phyloP scores from a whole-genome alignment of 1,140 invertebrate species.

The Neotoxoptera formosana region DNA sequence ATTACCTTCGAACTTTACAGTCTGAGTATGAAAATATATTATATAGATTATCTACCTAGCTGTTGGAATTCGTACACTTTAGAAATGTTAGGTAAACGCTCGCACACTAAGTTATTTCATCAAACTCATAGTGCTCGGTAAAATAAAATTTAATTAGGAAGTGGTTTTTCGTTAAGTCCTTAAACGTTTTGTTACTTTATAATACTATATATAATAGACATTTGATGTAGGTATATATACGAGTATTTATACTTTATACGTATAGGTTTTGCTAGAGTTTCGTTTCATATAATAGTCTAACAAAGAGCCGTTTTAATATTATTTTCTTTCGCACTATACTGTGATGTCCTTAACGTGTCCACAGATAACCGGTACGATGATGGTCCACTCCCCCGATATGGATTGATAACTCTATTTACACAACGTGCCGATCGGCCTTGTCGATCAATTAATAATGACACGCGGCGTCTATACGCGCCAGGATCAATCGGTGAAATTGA shows the following conservation, averaged over 20 bases:
- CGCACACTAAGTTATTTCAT: background rate
- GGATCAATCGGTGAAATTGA: conserved; percentile 40
- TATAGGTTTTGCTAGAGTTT: background rate
- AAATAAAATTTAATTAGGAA: conserved; percentile 16
- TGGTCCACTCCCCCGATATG: conserved; percentile 40
- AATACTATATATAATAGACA: background rate
- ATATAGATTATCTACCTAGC: background rate
- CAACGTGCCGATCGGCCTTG: conserved; percentile 31
- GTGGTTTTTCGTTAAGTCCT: background rate
- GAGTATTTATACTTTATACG: background rate
- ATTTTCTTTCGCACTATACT: background rate
- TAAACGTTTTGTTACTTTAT: background rate
- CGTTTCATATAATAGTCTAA: background rate
- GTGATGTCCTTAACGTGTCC: background rate
- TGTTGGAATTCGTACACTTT: background rate
- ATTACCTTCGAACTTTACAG: background rate
- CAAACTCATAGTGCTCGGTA: background rate
- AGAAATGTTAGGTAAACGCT: background rate
- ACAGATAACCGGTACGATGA: conserved; percentile 37
- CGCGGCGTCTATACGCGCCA: background rate
- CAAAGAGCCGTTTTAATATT: background rate
- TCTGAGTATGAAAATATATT: background rate
- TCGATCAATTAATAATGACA: conserved; percentile 58
- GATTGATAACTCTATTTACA: conserved; percentile 56
- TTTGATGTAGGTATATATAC: background rate